Evolutionary conservation across 2,888 invertebrate genomes (phyloP).

Genomic region (Xanthia togata): DNA sequence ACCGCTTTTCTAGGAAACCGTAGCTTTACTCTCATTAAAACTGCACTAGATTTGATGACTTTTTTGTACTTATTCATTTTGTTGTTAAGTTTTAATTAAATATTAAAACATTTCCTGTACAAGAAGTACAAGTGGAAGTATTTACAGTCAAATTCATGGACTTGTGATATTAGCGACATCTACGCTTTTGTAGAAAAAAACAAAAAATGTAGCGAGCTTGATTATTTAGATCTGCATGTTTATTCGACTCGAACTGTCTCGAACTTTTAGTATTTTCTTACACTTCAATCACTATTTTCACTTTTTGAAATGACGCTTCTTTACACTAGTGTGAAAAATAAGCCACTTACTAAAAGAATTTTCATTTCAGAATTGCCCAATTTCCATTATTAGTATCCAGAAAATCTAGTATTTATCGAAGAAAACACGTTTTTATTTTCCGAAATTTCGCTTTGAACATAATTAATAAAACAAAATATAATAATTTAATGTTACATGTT

Average conservation of each 20-base stretch:
- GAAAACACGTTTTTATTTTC: accelerated
- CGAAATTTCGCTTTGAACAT: background rate
- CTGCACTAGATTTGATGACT: too few relatives aligned
- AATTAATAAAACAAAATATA: too few relatives aligned
- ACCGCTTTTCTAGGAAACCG: too few relatives aligned
- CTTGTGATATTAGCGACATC: too few relatives aligned
- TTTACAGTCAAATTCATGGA: background rate
- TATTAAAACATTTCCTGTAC: background rate
- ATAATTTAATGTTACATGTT: background rate
- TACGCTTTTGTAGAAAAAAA: background rate
- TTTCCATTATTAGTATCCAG: background rate
- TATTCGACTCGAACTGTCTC: slow-evolving; percentile 13
- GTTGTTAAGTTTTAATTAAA: background rate
- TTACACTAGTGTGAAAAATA: slow-evolving; percentile 6
- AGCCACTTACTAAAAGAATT: background rate
- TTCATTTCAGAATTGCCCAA: background rate
- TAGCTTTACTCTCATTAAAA: too few relatives aligned
- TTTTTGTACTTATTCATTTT: background rate
- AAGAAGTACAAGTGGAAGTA: too few relatives aligned
- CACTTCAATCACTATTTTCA: slow-evolving; percentile 8
- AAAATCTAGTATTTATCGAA: background rate
- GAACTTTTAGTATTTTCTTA: slow-evolving; percentile 1
- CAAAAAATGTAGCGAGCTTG: background rate
- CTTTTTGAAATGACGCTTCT: slow-evolving; percentile 39
- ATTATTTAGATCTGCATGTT: background rate